These are phyloP conservation scores for Epizoanthus illoricatus DNA, from an alignment of 92 coral and sea anemone genomes.

Conservation along the genomic window DNA sequence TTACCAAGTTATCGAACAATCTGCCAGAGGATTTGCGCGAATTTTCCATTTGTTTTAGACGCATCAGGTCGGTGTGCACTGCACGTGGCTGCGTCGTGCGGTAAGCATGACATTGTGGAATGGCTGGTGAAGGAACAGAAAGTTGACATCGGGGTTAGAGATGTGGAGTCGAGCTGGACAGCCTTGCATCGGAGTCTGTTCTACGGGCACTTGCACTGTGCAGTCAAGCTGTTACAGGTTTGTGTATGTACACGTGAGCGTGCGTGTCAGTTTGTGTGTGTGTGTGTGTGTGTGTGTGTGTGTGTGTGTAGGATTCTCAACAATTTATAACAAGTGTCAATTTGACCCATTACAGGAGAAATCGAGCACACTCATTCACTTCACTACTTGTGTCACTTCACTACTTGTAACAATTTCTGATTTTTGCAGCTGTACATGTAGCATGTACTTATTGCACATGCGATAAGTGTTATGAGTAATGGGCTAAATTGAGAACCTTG, in stretches of 20 bases:
- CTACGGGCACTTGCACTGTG: conserved; percentile 77
- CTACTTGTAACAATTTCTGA: too few species aligned
- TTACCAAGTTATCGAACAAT: conserved; percentile 56
- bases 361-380: too few species aligned
- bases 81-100: conserved; percentile 92
- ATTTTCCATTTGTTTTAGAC: conserved; percentile 67
- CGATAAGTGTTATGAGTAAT: too few species aligned
- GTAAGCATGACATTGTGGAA: conserved; percentile 81
- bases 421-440: too few species aligned
- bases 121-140: conserved; percentile 77
- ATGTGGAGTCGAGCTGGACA: conserved; percentile 88
- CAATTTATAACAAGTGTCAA: too few species aligned
- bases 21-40: conserved; percentile 72
- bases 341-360: too few species aligned
- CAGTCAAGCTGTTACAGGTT: conserved; percentile 75
- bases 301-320: background rate
- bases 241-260: background rate
- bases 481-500: too few species aligned
- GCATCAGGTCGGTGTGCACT: conserved; percentile 75
- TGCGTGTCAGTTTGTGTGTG: background rate
- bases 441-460: too few species aligned
- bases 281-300: background rate
- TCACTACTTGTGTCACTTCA: too few species aligned
- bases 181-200: conserved; percentile 80
- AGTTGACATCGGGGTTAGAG: conserved; percentile 62